These are phyloP conservation scores for Prietella phreatophila DNA, from an alignment of 2,113 vertebrate genomes.

Conservation along the genomic window DNA sequence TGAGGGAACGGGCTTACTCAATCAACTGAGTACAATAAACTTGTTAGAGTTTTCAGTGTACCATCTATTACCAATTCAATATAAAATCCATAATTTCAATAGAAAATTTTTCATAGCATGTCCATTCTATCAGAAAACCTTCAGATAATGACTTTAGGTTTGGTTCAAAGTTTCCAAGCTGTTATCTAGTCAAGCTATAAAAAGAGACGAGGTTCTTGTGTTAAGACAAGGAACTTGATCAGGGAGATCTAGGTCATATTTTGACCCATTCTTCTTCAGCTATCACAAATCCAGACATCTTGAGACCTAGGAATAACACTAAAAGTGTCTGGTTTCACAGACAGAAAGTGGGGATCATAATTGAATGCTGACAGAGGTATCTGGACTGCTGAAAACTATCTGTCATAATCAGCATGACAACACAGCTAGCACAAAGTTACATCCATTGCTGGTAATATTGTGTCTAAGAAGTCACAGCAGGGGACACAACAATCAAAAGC, in stretches of 20 bases:
- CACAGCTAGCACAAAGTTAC: constrained; percentile 4
- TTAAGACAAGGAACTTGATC: constrained; percentile 6
- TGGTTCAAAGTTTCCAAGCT: constrained; percentile 37
- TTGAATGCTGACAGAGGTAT: constrained; percentile 7
- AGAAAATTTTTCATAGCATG: constrained; percentile 48
- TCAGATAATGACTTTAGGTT: constrained; percentile 52
- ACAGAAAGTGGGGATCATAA: background rate
- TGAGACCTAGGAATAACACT: background rate
- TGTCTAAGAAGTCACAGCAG: background rate
- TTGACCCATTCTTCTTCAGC: constrained; percentile 10
- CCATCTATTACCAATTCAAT: constrained; percentile 31
- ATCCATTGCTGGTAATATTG: background rate
- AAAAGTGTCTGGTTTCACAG: background rate
- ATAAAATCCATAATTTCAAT: background rate
- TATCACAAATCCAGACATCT: constrained; percentile 14
- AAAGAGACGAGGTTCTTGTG: background rate
- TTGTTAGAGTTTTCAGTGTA: background rate
- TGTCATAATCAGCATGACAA: background rate
- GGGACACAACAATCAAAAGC: constrained; percentile 31
- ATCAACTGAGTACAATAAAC: too few species aligned
- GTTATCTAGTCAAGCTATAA: constrained; percentile 3
- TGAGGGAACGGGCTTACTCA: too few species aligned
- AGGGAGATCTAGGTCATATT: constrained; percentile 1
- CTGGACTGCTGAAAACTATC: background rate
- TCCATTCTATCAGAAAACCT: constrained; percentile 61